Conservation (phyloP, 2,888 invertebrate genomes). For the Ectobius pallidus region DNA sequence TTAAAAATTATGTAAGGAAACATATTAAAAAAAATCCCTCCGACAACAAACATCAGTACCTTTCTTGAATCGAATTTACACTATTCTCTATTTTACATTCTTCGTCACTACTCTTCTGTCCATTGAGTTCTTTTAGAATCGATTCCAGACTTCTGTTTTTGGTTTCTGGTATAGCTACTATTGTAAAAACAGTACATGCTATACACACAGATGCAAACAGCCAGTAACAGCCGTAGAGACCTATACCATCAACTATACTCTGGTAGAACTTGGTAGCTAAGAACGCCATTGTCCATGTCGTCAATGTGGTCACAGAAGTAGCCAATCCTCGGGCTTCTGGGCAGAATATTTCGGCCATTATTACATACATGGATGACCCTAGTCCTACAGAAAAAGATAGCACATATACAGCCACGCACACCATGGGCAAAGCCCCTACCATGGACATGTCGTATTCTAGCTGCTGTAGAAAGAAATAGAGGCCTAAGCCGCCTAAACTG, state of each 20-base stretch:
- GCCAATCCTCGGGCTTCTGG: constrained; percentile 31
- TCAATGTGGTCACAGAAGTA: constrained; percentile 40
- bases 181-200: constrained; percentile 50
- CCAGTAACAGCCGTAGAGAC: constrained; percentile 55
- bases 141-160: constrained; percentile 54
- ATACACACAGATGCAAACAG: constrained; percentile 53
- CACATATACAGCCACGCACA: constrained; percentile 26
- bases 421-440: constrained; percentile 27
- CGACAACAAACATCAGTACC: no score
- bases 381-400: constrained; percentile 33
- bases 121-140: constrained; percentile 51
- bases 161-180: constrained; percentile 56
- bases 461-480: constrained; percentile 48
- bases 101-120: neutral
- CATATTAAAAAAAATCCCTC: no score
- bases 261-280: constrained; percentile 56
- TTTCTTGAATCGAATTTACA: no score
- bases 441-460: constrained; percentile 34
- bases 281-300: constrained; percentile 52
- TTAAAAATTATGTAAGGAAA: no score
- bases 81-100: neutral
- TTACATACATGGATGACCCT: constrained; percentile 30
- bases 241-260: constrained; percentile 52
- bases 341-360: no score
- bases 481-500: constrained; percentile 49